phyloP scores from a whole-genome alignment of 2,113 vertebrate species.

The Tyrannus savana region DNA sequence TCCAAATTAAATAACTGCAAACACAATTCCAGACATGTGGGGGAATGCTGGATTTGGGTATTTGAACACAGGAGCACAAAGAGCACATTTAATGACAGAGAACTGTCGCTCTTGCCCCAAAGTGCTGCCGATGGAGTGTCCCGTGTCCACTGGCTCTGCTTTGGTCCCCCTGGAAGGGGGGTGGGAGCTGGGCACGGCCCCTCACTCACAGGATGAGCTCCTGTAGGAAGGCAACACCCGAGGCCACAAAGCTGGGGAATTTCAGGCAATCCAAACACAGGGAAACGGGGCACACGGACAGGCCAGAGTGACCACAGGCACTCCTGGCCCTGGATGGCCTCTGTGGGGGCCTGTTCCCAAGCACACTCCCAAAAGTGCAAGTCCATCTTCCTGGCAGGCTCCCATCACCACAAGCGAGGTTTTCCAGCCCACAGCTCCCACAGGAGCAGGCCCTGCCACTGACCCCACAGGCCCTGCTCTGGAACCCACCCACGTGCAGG shows the following conservation, averaged over 20 bases:
- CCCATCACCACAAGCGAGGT: background rate
- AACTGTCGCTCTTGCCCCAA: background rate
- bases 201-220: background rate
- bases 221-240: rapidly evolving
- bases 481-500: background rate
- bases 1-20: constrained; percentile 79
- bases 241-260: rapidly evolving
- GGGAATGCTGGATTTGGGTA: constrained; percentile 51
- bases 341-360: rapidly evolving
- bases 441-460: rapidly evolving
- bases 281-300: rapidly evolving
- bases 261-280: rapidly evolving
- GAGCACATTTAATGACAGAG: background rate
- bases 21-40: constrained; percentile 72
- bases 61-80: background rate
- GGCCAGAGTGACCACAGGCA: rapidly evolving
- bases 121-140: background rate
- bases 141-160: background rate
- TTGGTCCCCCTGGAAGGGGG: background rate
- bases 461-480: background rate
- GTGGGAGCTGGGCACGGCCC: rapidly evolving
- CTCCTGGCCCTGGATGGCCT: background rate
- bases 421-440: background rate
- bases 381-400: background rate
- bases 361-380: background rate